phyloP scores from a whole-genome alignment of 2,113 vertebrate species.

The Elephantulus edwardii region DNA sequence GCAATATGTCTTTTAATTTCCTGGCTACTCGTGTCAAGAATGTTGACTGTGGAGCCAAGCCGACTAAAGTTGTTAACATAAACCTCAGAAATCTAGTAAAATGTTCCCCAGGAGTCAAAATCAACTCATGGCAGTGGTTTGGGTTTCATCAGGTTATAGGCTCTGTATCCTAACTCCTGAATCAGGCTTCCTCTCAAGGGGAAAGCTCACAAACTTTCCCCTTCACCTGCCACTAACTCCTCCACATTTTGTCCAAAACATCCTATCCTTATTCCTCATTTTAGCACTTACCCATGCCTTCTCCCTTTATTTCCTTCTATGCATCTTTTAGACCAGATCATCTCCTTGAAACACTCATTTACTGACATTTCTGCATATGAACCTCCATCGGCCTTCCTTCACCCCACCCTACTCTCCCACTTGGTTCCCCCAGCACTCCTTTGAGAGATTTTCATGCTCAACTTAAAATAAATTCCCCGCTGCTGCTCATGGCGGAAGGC shows the following conservation, averaged over 20 bases:
- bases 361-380: neutral
- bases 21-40: too few species aligned
- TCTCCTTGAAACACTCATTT: neutral
- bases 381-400: neutral
- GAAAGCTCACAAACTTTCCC: neutral
- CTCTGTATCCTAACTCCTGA: neutral
- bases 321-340: neutral
- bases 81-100: too few species aligned
- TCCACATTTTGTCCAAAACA: neutral
- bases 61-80: too few species aligned
- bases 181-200: neutral
- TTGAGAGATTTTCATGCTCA: neutral
- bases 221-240: neutral
- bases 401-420: too few species aligned
- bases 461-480: neutral
- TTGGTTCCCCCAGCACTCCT: neutral
- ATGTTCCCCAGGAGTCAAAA: too few species aligned
- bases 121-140: too few species aligned
- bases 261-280: neutral
- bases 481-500: too few species aligned
- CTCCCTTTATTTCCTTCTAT: neutral
- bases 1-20: too few species aligned
- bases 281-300: neutral
- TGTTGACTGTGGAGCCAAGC: too few species aligned
- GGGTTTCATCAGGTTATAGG: neutral